Evolutionary conservation across 2,113 vertebrate genomes (phyloP).

Genomic region (Hippocampus guttulatus): DNA sequence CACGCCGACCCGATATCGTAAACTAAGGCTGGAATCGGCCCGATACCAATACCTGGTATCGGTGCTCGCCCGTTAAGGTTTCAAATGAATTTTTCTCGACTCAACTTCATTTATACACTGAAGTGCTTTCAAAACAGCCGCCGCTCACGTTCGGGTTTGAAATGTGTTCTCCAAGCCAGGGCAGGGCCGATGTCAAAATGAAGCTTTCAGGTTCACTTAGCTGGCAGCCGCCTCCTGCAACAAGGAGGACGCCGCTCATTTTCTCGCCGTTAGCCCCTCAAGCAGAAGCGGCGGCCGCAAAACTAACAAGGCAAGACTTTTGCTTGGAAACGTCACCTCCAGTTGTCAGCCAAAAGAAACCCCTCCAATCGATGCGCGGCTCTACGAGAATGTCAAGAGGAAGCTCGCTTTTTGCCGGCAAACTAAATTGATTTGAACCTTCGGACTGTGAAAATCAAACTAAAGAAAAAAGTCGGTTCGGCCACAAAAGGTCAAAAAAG

Average conservation of each 20-base stretch:
- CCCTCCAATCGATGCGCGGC: not conserved
- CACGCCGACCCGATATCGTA: too few relatives aligned
- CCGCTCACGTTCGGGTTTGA: too few relatives aligned
- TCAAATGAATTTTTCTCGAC: too few relatives aligned
- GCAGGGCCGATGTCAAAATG: too few relatives aligned
- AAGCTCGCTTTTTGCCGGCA: not conserved
- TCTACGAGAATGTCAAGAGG: not conserved
- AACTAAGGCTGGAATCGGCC: too few relatives aligned
- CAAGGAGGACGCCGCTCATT: not conserved
- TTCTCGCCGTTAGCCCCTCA: not conserved
- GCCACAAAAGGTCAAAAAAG: not conserved
- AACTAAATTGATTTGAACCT: not conserved
- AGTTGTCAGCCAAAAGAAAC: not conserved
- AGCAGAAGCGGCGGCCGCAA: not conserved
- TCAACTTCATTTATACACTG: too few relatives aligned
- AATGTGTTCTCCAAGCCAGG: too few relatives aligned
- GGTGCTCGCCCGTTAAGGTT: too few relatives aligned
- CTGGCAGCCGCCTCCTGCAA: not conserved
- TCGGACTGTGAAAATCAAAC: not conserved
- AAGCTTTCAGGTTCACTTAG: too few relatives aligned
- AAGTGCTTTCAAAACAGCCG: too few relatives aligned
- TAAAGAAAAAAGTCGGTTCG: not conserved
- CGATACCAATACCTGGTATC: too few relatives aligned
- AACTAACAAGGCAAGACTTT: not conserved
- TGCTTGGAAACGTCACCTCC: not conserved